Evolutionary conservation across 2,113 vertebrate genomes (phyloP), one percentile per base, ranked within the genome.

Genomic region (Pelecanus crispus): DNA sequence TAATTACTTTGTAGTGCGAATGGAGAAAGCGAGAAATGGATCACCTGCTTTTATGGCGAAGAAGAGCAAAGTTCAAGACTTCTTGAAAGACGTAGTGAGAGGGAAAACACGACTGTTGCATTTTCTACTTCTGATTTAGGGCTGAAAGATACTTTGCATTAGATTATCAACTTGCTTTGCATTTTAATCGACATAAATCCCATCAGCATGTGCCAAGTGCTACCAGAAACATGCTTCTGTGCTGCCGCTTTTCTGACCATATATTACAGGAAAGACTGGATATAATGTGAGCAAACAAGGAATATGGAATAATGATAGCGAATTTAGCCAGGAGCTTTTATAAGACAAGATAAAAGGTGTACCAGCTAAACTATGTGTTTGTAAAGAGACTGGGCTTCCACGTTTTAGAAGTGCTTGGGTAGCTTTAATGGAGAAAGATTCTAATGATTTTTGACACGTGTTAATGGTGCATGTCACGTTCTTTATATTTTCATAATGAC

Each of bases 401-500:
- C 28, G 0, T 75, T 88, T 91, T 47, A 58, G 79, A 79, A 92
- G 88, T 96, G 91, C 91, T 95, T 72, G 75, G 63, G 84, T 72
- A 58, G 90, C 86, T 88, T 36, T 80, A 91, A 91, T 55, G 90
- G 83, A 88, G 95, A 59, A 84, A 81, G 90, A 84, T 1, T 19
- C 53, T 94, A 77, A 97, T 94, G 91, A 32, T 8, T 96, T 95
- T 67, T 95, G 97, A 95, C 97, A 94, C 5, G 28, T 96, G 96
- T 72, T 97, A 97, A 97, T 97, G 97, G 95, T 97, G 97, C 36
- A 47, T 91, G 94, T 95, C 97, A 95, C 91, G 32, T 88, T 83
- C 95, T 73, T 90, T 61, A 20, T 87, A 59, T 88, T 81, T 28
- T 65, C 85, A 31, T 52, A 29, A 55, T 6, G 75, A 78, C 66